Conservation (phyloP, 2,797 vertebrate species). For the Denticeps clupeoides region DNA sequence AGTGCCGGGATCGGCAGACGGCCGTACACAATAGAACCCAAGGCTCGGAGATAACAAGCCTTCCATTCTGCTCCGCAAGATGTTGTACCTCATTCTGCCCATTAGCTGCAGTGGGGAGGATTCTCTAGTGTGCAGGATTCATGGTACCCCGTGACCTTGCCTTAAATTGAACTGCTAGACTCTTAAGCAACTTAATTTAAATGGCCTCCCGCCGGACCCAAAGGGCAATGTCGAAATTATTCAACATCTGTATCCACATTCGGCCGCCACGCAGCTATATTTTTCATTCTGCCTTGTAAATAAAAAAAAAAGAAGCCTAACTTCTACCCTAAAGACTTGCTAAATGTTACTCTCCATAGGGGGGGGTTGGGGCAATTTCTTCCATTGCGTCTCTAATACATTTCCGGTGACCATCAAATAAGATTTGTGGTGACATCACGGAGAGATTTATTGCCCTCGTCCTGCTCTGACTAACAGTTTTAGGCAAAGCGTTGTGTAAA, state of each 20-base stretch:
- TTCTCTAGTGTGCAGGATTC: conserved; percentile 29
- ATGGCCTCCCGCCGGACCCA: conserved; percentile 34
- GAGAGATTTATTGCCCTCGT: too few relatives aligned
- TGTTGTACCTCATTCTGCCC: conserved; percentile 28
- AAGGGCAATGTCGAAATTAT: conserved; percentile 42
- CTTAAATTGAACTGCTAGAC: conserved; percentile 34
- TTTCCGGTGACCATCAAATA: too few relatives aligned
- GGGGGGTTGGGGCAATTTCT: too few relatives aligned
- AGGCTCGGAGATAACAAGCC: conserved; percentile 17
- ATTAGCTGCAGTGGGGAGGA: conserved; percentile 19
- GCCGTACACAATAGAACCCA: too few relatives aligned
- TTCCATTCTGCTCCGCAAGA: conserved; percentile 5
- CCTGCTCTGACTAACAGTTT: too few relatives aligned
- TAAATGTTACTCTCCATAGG: too few relatives aligned
- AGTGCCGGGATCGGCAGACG: too few relatives aligned
- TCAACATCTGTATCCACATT: conserved; percentile 29
- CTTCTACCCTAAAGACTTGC: too few relatives aligned
- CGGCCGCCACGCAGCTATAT: not conserved
- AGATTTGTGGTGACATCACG: too few relatives aligned
- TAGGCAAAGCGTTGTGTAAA: conserved; percentile 1
- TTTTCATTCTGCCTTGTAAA: not conserved
- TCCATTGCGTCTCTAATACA: too few relatives aligned
- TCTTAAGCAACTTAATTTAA: conserved; percentile 43
- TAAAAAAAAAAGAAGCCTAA: too few relatives aligned
- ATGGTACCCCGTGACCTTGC: conserved; percentile 40